Percentiles rank a stretch among this genome's conserved stretches.
These are phyloP conservation scores for Ophioderma brevispina DNA, from an alignment of 35 echinoderm and acorn worm species.

Conservation along the genomic window DNA sequence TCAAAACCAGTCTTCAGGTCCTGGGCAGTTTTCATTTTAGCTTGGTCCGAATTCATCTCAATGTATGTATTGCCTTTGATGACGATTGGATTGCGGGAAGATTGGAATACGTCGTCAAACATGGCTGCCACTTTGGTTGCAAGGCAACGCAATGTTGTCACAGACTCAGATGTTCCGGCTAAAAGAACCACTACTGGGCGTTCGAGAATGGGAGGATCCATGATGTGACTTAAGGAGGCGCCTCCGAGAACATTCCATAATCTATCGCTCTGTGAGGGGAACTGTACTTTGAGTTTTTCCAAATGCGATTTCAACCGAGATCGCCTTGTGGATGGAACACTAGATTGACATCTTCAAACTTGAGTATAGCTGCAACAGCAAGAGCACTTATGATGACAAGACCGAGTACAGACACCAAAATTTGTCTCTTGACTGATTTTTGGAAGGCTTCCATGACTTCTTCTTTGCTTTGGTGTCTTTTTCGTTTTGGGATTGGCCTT, in stretches of 20 bases:
- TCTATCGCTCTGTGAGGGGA: background rate
- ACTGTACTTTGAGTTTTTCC: background rate
- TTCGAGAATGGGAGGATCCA: background rate
- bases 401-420: background rate
- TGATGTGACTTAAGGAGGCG: background rate
- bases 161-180: background rate
- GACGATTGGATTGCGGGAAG: background rate
- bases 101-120: background rate
- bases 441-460: background rate
- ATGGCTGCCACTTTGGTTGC: background rate
- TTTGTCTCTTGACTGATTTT: background rate
- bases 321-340: background rate
- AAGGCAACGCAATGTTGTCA: background rate
- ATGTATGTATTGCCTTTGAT: background rate
- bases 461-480: background rate
- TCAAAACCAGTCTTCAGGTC: background rate
- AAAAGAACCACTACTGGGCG: background rate
- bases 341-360: background rate
- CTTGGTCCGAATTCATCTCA: background rate
- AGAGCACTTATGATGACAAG: background rate
- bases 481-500: background rate
- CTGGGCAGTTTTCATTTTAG: background rate
- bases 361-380: background rate
- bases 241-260: background rate
- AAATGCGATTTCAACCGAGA: background rate